Evolutionary conservation across 2,888 invertebrate genomes (phyloP), one percentile per base, ranked within the genome.

Genomic region (Rhagophthalmus giganteus): DNA sequence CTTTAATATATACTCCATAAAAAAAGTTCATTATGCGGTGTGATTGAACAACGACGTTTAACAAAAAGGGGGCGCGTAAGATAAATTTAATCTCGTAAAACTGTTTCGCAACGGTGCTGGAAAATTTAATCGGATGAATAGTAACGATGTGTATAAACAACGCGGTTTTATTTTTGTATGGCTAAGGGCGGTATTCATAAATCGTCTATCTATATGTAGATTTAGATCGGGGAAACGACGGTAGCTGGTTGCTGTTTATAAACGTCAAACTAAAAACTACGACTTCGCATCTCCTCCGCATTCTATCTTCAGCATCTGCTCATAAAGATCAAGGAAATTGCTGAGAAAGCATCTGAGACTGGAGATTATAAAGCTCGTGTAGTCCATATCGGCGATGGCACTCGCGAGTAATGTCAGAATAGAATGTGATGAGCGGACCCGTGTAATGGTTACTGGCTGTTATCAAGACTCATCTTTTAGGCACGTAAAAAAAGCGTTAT

Each of bases 391-490:
- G 48, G 33, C 48, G 53, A 56, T 51, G 58, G 60, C 58, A 63
- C 62, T 62, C 63, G 56, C 57, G 60, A 58, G 58, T 61, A 62
- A 62, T 59, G 62, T 52, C 50, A 46, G 46, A 14, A 44, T 33
- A 38, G 62, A 60, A 59, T 62, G 66, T 61, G 62, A 66, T 65
- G 68, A 66, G 62, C 63, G 57, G 61, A 59, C 62, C 60, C 55
- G 61, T 53, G 63, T 66, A 68, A 69, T 66, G 66, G 68, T 63
- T 63, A 65, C 67, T 59, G 65, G 62, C 61, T 60, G 66, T 66
- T 70, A 68, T 70, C 68, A 61, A 50, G 61, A 58, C 56, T 60
- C 67, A 68, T 68, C 69, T 67, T 67, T 65, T 59, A 60, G 59
- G 61, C 62, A 56, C 65, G 65, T 65, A 67, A 67, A 37, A 69